Evolutionary conservation across 2,888 invertebrate genomes (phyloP).

Genomic region (Halictus ligatus): DNA sequence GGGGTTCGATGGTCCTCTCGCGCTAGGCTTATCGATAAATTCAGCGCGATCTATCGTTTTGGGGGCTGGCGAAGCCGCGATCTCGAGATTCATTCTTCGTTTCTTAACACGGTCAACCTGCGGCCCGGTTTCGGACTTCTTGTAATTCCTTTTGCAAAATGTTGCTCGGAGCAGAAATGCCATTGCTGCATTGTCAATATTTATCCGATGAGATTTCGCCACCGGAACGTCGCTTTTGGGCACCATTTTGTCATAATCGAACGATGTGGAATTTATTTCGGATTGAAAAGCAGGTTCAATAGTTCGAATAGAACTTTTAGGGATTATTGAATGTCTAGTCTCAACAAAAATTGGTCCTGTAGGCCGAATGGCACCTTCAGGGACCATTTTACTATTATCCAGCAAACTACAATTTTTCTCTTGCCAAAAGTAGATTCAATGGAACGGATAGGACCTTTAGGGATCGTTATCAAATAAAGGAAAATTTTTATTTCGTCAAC

Average conservation of each 20-base stretch:
- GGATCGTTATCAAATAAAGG: background rate
- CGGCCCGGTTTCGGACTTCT: background rate
- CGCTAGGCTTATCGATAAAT: slow-evolving; percentile 22
- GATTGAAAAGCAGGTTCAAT: background rate
- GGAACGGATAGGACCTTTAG: background rate
- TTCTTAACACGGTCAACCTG: background rate
- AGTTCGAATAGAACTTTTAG: background rate
- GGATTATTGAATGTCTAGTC: no score
- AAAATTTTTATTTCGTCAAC: background rate
- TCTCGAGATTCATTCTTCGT: slow-evolving; percentile 10
- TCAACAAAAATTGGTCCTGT: no score
- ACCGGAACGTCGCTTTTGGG: background rate
- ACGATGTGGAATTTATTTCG: background rate
- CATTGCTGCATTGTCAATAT: background rate
- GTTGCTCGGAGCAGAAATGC: background rate
- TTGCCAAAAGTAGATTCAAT: no score
- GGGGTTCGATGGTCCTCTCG: slow-evolving; percentile 20
- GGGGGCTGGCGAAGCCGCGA: background rate
- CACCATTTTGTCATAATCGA: background rate
- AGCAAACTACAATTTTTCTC: no score
- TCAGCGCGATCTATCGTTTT: background rate
- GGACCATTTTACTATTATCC: no score
- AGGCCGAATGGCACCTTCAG: no score
- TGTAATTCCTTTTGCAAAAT: background rate
- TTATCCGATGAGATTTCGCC: background rate